Conservation (phyloP, 2,797 vertebrate genomes). For the Argentina silus region DNA sequence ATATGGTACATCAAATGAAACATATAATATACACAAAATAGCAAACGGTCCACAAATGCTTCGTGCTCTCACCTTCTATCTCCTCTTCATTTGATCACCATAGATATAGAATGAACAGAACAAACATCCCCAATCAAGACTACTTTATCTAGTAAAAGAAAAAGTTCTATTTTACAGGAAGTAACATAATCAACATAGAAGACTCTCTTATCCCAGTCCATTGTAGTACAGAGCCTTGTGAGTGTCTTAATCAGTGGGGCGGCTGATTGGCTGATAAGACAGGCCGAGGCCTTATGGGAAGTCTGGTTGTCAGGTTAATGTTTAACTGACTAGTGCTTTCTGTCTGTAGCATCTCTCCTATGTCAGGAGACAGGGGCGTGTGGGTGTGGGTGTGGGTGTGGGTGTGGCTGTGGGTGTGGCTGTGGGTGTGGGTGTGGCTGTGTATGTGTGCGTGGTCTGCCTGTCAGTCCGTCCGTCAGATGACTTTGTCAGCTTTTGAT, state of each 20-base stretch:
- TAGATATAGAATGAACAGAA: background rate
- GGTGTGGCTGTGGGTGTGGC: background rate
- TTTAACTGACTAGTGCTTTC: slow-evolving; percentile 37
- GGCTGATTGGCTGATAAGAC: slow-evolving; percentile 24
- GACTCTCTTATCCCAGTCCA: background rate
- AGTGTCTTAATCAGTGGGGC: slow-evolving; percentile 22
- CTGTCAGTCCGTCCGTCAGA: background rate
- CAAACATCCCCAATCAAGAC: background rate
- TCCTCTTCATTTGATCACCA: background rate
- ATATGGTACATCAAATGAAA: background rate
- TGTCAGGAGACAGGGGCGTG: background rate
- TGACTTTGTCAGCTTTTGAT: background rate
- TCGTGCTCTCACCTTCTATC: background rate
- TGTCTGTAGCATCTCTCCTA: background rate
- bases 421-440: background rate
- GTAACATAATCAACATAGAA: too few relatives aligned
- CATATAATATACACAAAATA: background rate
- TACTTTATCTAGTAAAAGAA: too few relatives aligned
- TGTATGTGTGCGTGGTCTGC: background rate
- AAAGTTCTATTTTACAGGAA: too few relatives aligned
- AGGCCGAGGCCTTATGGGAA: slow-evolving; percentile 24
- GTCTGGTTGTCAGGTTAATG: slow-evolving; percentile 36
- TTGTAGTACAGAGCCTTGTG: background rate
- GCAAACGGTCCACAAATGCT: background rate
- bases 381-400: too few relatives aligned